Conservation (phyloP, 1,140 invertebrate genomes). For the Cydia splendana region DNA sequence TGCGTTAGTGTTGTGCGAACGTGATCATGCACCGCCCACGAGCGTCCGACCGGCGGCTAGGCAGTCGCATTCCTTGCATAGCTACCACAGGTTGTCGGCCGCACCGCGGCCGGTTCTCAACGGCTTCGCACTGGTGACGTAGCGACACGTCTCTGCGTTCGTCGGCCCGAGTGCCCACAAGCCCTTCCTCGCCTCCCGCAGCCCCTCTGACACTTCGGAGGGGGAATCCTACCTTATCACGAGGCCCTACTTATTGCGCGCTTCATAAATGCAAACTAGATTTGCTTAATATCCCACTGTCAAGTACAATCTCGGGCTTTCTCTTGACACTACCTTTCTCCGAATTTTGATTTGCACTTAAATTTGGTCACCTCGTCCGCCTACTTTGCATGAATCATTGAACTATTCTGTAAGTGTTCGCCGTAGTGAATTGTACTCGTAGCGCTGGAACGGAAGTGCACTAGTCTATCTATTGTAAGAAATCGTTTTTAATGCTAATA, state of each 20-base stretch:
- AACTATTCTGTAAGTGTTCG: constrained; percentile 12
- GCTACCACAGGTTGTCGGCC: constrained; percentile 73
- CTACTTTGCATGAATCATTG: constrained; percentile 39
- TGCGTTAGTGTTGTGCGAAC: constrained; percentile 53
- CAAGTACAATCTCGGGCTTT: constrained; percentile 47
- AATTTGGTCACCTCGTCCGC: constrained; percentile 36
- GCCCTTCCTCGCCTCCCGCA: constrained; percentile 39
- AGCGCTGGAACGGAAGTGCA: constrained; percentile 25
- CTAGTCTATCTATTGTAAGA: constrained; percentile 33
- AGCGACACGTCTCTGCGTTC: constrained; percentile 53
- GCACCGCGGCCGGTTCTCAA: constrained; percentile 61
- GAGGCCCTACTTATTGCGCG: constrained; percentile 51
- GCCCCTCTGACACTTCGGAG: constrained; percentile 38
- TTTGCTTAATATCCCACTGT: constrained; percentile 41
- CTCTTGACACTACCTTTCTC: constrained; percentile 44
- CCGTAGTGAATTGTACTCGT: constrained; percentile 11
- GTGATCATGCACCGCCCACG: constrained; percentile 64
- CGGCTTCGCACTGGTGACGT: constrained; percentile 65
- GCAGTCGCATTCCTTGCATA: constrained; percentile 70
- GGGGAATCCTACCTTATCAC: constrained; percentile 46
- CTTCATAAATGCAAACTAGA: constrained; percentile 53
- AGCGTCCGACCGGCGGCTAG: constrained; percentile 59
- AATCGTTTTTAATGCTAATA: constrained; percentile 57
- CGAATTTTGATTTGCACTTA: constrained; percentile 46
- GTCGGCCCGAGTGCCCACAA: constrained; percentile 46